Base-by-base conservation (phyloP, 1,140 invertebrate species). In the Wiebesia pumilae region DNA sequence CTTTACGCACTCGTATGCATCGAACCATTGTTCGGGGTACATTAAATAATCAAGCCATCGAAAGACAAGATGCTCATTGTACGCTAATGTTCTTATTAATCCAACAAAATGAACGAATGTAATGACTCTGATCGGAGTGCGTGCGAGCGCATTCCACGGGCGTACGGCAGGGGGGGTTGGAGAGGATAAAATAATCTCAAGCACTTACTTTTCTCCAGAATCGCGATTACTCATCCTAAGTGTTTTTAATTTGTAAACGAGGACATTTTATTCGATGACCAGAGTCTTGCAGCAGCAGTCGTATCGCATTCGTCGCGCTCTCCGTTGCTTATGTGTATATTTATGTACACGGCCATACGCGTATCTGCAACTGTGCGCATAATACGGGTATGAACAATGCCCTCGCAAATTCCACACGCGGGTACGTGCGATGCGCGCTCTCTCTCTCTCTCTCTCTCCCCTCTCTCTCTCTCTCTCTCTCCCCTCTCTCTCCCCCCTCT, bases 191-290 rank as follows among this genome's bases (percentile, higher is more conserved):
- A 30, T 87, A 88, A 89, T 85, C 88, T 77, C 81, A 35, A 73
- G 73, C 87, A 85, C 85, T 88, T 89, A 83, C 87, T 88, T 88
- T 88, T 58, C n/a, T 47, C 51, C 81, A 40, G 84, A 86, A 90
- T 88, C 38, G 82, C 83, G 58, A 91, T 91, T 89, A 90, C 85
- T 91, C 90, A 91, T 88, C 84, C 85, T 51, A 88, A 91, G 87
- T 88, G 87, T 87, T 88, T 91, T 91, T 91, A 91, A 91, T 91
- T 91, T 91, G 88, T 91, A 90, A 90, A 90, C 84, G 88, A 89
- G 89, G 87, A 90, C 86, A 88, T 90, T 90, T 88, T 84, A 88
- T 88, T 88, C 54, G n/a, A 78, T 27, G 30, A 51, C 33, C 35
- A 40, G 27, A 35, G 40, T 0, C 21, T 73, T 43, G 81, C n/a